phyloP scores from a whole-genome alignment of 2,113 vertebrate species.

The Origma solitaria region DNA sequence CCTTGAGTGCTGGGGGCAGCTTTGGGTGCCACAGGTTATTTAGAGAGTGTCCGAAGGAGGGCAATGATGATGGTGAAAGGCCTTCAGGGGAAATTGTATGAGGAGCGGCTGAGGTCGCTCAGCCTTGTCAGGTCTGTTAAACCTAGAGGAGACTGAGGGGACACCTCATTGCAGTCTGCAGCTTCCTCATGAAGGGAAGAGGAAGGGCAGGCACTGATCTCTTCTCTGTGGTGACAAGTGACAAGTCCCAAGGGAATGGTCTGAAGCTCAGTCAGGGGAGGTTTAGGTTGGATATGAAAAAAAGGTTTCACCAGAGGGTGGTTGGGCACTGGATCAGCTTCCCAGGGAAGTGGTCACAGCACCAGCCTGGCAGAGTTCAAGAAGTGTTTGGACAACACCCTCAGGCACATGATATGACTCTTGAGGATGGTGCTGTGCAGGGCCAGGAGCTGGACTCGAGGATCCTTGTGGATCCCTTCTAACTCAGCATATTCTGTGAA shows the following conservation, averaged over 20 bases:
- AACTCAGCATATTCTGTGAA: neutral
- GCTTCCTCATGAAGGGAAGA: neutral
- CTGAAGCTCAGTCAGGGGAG: rapidly evolving
- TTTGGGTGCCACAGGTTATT: neutral
- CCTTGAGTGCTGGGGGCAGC: neutral
- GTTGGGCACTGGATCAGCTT: neutral
- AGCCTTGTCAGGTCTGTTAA: rapidly evolving
- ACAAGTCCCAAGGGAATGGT: neutral
- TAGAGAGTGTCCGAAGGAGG: neutral
- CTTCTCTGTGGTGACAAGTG: neutral
- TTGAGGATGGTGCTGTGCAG: neutral
- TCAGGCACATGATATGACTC: neutral
- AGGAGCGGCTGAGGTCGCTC: neutral
- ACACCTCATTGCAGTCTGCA: neutral
- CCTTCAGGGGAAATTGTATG: rapidly evolving
- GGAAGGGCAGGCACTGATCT: neutral
- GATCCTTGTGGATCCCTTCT: neutral
- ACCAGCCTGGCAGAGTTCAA: neutral
- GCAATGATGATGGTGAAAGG: neutral
- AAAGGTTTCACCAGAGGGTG: neutral
- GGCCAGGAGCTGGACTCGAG: neutral
- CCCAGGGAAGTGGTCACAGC: neutral
- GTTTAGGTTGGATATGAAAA: neutral
- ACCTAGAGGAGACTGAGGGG: neutral
- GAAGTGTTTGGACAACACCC: neutral